These are phyloP conservation scores for Toxotes lorentzi DNA, from an alignment of 2,797 vertebrate genomes.

Conservation along the genomic window DNA sequence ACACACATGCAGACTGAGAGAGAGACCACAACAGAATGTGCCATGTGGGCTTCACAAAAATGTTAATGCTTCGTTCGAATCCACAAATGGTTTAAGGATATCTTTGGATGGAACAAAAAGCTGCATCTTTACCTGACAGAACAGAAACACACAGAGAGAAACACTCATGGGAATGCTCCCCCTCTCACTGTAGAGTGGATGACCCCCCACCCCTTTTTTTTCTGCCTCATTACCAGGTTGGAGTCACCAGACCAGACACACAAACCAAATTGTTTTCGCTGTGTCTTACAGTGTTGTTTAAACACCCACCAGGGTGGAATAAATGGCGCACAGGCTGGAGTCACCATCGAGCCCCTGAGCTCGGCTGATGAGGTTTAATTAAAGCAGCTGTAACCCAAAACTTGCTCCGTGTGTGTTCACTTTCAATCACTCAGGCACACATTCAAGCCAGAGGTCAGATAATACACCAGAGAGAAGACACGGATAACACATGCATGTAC, in stretches of 20 bases:
- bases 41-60: slow-evolving; percentile 10
- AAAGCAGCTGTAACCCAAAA: slow-evolving; percentile 65
- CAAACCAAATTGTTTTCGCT: slow-evolving; percentile 35
- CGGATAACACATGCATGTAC: slow-evolving; percentile 4
- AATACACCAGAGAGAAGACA: not conserved
- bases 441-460: slow-evolving; percentile 22
- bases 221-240: slow-evolving; percentile 52
- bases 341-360: slow-evolving; percentile 39
- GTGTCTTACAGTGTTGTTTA: slow-evolving; percentile 39
- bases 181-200: not conserved
- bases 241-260: slow-evolving; percentile 31
- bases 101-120: not conserved
- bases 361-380: slow-evolving; percentile 66
- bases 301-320: slow-evolving; percentile 37
- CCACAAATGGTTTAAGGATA: slow-evolving; percentile 8
- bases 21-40: slow-evolving; percentile 22
- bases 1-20: not conserved
- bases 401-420: slow-evolving; percentile 62
- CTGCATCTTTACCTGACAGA: not conserved
- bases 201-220: slow-evolving; percentile 33
- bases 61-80: slow-evolving; percentile 14
- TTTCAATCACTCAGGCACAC: slow-evolving; percentile 42
- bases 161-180: slow-evolving; percentile 13
- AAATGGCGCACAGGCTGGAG: slow-evolving; percentile 29
- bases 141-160: not conserved